phyloP scores from a whole-genome alignment of 2,113 vertebrate species.

The Sakesphorus luctuosus region DNA sequence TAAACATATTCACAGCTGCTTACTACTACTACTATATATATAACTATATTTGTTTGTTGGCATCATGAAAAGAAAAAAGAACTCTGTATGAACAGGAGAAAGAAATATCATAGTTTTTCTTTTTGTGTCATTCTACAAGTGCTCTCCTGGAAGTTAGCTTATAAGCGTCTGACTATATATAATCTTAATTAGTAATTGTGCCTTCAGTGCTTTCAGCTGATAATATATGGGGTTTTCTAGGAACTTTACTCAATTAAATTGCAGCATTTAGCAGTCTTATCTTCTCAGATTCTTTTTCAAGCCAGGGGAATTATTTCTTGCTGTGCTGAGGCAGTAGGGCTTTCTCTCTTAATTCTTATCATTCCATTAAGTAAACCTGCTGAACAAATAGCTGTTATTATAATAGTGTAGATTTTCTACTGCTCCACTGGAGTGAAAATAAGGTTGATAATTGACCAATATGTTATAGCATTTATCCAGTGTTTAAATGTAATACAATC shows the following conservation, averaged over 20 bases:
- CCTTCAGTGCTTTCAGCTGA: not conserved
- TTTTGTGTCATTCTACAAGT: not conserved
- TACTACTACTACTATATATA: not conserved
- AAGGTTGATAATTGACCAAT: not conserved
- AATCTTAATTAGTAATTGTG: not conserved
- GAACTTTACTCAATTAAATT: not conserved
- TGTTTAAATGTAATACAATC: not conserved
- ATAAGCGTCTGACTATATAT: not conserved
- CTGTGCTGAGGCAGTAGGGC: slow-evolving; percentile 30
- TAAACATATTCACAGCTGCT: not conserved
- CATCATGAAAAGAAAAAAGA: not conserved
- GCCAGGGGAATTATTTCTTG: slow-evolving; percentile 36
- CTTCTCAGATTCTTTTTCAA: slow-evolving; percentile 25
- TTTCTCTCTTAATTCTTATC: slow-evolving; percentile 47
- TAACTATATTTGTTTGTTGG: not conserved
- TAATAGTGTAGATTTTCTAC: not conserved
- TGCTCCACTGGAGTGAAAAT: slow-evolving; percentile 31
- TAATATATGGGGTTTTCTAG: not conserved
- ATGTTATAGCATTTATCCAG: not conserved
- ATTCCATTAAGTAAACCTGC: slow-evolving; percentile 28
- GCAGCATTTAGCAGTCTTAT: not conserved
- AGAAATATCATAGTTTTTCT: not conserved
- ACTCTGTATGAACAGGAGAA: not conserved
- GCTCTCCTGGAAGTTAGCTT: not conserved
- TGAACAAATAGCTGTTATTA: slow-evolving; percentile 23